Conservation (phyloP, 2,113 vertebrate genomes). For the Cochlearius cochlearius region DNA sequence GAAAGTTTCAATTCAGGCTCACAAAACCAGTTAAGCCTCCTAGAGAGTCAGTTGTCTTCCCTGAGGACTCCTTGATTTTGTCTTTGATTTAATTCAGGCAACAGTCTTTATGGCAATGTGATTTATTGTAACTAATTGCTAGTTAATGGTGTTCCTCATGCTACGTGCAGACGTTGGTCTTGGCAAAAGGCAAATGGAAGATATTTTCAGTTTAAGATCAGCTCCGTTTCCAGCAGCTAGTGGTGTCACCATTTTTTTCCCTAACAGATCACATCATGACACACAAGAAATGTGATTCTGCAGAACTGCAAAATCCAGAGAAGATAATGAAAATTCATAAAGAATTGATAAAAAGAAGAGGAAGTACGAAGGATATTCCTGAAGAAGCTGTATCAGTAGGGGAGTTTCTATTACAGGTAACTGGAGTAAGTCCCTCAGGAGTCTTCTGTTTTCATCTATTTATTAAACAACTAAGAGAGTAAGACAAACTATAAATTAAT, state of each 20-base stretch:
- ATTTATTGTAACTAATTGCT: neutral
- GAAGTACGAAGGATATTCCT: slow-evolving; percentile 27
- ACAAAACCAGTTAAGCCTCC: neutral
- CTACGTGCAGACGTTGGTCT: neutral
- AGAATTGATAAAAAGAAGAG: slow-evolving; percentile 46
- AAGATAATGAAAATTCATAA: slow-evolving; percentile 52
- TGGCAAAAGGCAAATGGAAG: neutral
- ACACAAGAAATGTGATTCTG: neutral
- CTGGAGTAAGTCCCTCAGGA: slow-evolving; percentile 46
- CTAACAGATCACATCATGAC: neutral
- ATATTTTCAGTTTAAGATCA: neutral
- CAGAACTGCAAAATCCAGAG: neutral
- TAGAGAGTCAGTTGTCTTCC: neutral
- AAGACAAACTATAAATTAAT: slow-evolving; percentile 70
- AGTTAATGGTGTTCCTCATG: neutral
- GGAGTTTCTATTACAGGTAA: slow-evolving; percentile 64
- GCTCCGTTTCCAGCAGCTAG: neutral
- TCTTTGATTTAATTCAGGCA: neutral
- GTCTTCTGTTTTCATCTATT: slow-evolving; percentile 68
- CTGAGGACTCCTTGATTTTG: neutral
- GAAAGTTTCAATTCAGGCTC: neutral
- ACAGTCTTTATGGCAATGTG: neutral
- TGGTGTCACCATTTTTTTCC: neutral
- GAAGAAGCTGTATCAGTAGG: slow-evolving; percentile 42
- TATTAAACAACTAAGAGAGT: slow-evolving; percentile 67